Evolutionary conservation across 2,113 vertebrate species (phyloP).

Genomic region (Solea senegalensis): DNA sequence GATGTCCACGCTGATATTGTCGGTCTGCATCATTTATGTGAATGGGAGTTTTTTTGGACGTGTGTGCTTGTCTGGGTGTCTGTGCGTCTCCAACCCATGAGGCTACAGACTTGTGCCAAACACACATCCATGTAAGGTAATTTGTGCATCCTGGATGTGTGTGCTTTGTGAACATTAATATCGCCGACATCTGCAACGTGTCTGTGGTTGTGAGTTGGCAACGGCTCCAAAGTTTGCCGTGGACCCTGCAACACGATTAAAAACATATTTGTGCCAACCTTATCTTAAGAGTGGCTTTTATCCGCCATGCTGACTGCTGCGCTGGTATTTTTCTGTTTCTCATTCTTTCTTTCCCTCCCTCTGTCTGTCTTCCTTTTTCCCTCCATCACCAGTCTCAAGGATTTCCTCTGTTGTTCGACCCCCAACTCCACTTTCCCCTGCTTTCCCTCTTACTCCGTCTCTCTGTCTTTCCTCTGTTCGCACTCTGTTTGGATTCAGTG

Average conservation of each 20-base stretch:
- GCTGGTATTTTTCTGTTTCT: constrained; percentile 79
- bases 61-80: constrained; percentile 25
- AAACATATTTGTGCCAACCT: constrained; percentile 76
- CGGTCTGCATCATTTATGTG: constrained; percentile 47
- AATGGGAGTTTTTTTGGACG: constrained; percentile 23
- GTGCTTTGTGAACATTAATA: constrained; percentile 65
- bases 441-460: constrained; percentile 31
- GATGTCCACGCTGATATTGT: constrained; percentile 48
- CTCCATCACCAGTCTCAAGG: constrained; percentile 58
- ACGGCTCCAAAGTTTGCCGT: constrained; percentile 60
- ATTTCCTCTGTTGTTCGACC: constrained; percentile 68
- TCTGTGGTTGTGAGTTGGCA: constrained; percentile 68
- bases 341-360: constrained; percentile 60
- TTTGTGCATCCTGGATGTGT: constrained; percentile 39
- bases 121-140: constrained; percentile 66
- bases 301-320: constrained; percentile 76
- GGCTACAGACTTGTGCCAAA: constrained; percentile 53
- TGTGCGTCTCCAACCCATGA: constrained; percentile 44
- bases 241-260: constrained; percentile 61
- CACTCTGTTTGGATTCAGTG: constrained; percentile 72
- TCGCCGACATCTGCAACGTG: constrained; percentile 65
- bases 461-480: constrained; percentile 55
- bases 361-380: constrained; percentile 46
- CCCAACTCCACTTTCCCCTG: constrained; percentile 45
- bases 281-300: constrained; percentile 73